Evolutionary conservation across 1,140 invertebrate genomes (phyloP).

Genomic region (Probaryconus sp.): DNA sequence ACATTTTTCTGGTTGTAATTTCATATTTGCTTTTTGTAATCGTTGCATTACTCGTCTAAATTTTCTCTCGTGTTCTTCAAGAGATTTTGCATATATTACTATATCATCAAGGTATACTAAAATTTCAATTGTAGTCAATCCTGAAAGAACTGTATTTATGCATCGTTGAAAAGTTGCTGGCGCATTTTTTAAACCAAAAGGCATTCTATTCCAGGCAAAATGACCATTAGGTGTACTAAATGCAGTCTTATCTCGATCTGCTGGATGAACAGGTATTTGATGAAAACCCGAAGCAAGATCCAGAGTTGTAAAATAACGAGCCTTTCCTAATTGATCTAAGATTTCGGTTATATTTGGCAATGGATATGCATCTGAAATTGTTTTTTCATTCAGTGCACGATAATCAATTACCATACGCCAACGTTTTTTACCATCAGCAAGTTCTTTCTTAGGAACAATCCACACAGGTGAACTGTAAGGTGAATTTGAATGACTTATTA

Average conservation of each 20-base stretch:
- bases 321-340: too few relatives aligned
- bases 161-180: background rate
- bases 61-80: too few relatives aligned
- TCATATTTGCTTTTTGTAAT: constrained; percentile 8
- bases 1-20: constrained; percentile 15
- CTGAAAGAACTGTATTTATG: too few relatives aligned
- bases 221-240: too few relatives aligned
- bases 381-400: background rate
- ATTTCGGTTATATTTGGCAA: too few relatives aligned
- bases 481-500: too few relatives aligned
- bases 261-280: background rate
- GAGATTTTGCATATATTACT: too few relatives aligned
- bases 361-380: background rate
- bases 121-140: too few relatives aligned
- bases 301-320: too few relatives aligned
- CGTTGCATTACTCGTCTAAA: background rate
- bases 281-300: too few relatives aligned
- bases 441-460: background rate
- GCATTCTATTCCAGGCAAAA: background rate
- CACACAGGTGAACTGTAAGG: background rate
- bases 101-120: too few relatives aligned
- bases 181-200: too few relatives aligned
- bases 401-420: constrained; percentile 1
- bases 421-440: background rate
- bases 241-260: background rate